These are phyloP conservation scores for Stomatorhinus ivindoensis DNA, from an alignment of 2,113 vertebrate species.

Conservation along the genomic window DNA sequence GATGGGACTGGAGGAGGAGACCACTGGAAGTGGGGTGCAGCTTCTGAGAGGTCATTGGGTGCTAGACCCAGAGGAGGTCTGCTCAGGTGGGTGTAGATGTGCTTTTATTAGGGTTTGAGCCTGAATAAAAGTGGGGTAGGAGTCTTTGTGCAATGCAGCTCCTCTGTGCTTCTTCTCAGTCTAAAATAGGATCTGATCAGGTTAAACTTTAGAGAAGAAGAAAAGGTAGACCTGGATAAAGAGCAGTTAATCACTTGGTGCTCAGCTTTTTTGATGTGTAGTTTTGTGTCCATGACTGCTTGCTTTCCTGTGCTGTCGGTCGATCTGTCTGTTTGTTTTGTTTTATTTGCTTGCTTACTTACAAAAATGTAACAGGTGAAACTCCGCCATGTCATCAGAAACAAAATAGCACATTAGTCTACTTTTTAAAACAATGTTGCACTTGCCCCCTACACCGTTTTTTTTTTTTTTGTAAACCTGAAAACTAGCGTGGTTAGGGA, in stretches of 20 bases:
- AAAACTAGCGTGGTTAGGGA: conserved; percentile 28
- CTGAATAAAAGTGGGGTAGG: conserved; percentile 50
- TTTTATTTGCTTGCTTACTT: neutral
- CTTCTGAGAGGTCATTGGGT: conserved; percentile 24
- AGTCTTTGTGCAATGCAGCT: conserved; percentile 44
- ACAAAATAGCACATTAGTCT: neutral
- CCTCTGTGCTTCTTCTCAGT: conserved; percentile 39
- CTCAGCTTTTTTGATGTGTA: neutral
- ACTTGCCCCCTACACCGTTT: neutral
- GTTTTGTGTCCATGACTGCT: neutral
- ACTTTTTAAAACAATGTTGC: neutral
- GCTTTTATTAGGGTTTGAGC: conserved; percentile 47
- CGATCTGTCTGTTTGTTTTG: neutral
- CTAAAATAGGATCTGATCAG: conserved; percentile 42
- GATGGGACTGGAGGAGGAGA: neutral
- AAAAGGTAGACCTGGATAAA: neutral
- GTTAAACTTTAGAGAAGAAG: neutral
- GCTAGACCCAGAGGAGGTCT: conserved; percentile 35
- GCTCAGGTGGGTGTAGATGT: conserved; percentile 34
- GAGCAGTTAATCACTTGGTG: neutral
- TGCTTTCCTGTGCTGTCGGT: no score
- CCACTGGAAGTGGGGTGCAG: neutral
- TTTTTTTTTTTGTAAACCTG: neutral
- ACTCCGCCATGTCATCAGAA: neutral
- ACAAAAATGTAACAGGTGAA: neutral